Base-by-base conservation (phyloP, 1,140 invertebrate genomes). In the Oncopodura yosiiana region DNA sequence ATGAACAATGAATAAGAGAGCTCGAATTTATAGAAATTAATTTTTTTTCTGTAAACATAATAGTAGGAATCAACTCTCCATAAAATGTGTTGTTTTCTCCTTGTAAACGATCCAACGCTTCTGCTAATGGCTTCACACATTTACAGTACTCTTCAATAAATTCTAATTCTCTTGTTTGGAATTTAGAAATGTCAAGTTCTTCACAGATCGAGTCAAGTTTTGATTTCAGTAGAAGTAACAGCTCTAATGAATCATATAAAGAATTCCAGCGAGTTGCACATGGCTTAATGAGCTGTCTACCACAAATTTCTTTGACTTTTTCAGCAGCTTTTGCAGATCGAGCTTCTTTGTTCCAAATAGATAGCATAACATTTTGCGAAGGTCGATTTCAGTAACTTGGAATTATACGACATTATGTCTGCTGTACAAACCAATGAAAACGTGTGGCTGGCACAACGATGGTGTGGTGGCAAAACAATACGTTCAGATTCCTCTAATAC, bases 1-100 rank as follows among this genome's bases (percentile, higher is more conserved):
- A 5, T 38, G 48, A 18, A 9, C 21, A 19, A n/a, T 23, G n/a
- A n/a, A n/a, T n/a, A n/a, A n/a, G n/a, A n/a, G n/a, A n/a, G n/a
- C n/a, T n/a, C 2, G 14, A 16, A 8, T 24, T 6, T 5, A 34
- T 16, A 3, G 23, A 12, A 16, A 29, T 32, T 16, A 54, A 46
- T 27, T 46, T 44, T 36, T 29, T 12, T 23, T 54, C 30, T 4
- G 48, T n/a, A n/a, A 6, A 19, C n/a, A 54, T 8, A 4, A 54
- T 24, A 14, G 52, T 54, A 34, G 52, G 52, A 5, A 54, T 9
- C 4, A 54, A 46, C n/a, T 8, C 3, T 27, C 52, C 52, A n/a
- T 34, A 51, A 30, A 52, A 54, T 2, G 32, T 27, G 21, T 53
- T 34, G 9, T 30, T 26, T 21, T 45, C 52, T 26, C 41, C 52